phyloP scores from a whole-genome alignment of 2,888 invertebrate genomes.

The Folsomia manolachei region DNA sequence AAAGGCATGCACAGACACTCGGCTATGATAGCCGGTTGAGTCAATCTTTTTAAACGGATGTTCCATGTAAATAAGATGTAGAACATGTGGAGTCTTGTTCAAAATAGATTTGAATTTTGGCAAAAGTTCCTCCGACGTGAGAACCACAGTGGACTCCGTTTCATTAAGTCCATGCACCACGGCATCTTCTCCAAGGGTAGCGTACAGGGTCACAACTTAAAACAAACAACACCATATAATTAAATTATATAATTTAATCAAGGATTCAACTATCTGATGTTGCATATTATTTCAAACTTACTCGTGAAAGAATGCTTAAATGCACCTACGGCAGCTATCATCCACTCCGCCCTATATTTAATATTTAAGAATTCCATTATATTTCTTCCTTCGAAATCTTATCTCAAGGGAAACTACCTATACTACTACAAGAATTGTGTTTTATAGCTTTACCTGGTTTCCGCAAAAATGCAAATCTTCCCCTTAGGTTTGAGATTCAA shows the following conservation, averaged over 20 bases:
- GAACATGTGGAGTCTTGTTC: constrained; percentile 68
- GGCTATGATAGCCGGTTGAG: constrained; percentile 67
- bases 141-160: constrained; percentile 87
- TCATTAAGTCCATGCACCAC: constrained; percentile 95
- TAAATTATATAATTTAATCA: no score
- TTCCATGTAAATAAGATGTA: constrained; percentile 80
- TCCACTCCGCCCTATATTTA: constrained; percentile 98
- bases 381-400: no score
- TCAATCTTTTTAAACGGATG: constrained; percentile 76
- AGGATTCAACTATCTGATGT: background rate
- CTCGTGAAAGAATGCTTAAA: constrained; percentile 89
- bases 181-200: constrained; percentile 94
- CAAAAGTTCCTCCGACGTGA: constrained; percentile 87
- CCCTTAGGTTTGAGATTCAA: constrained; percentile 69
- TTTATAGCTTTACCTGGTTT: no score
- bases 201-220: constrained; percentile 90
- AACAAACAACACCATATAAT: background rate
- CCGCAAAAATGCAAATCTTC: constrained; percentile 90
- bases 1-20: constrained; percentile 71
- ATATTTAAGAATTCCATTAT: no score
- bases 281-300: constrained; percentile 52
- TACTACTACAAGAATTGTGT: no score
- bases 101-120: constrained; percentile 83
- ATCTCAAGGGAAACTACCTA: no score
- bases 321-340: constrained; percentile 91